phyloP scores from a whole-genome alignment of 2,113 vertebrate species.

The Hippocampus abdominalis region DNA sequence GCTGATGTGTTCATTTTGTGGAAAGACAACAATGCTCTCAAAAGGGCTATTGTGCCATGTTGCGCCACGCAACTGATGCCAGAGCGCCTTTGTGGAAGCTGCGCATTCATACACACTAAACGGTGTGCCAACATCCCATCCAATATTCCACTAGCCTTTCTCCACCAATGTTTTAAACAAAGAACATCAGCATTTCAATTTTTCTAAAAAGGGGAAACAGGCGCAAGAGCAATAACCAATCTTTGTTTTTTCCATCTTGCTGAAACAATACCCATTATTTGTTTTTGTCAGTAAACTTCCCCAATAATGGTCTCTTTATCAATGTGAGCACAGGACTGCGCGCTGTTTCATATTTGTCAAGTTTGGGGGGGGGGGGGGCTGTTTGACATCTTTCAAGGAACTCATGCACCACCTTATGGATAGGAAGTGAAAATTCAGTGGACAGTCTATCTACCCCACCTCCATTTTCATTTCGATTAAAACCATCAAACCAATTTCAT shows the following conservation, averaged over 20 bases:
- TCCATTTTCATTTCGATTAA: background rate
- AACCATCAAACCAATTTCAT: background rate
- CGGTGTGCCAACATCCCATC: slow-evolving; percentile 44
- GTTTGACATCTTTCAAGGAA: background rate
- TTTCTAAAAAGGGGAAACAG: slow-evolving; percentile 9
- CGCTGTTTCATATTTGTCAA: slow-evolving; percentile 9
- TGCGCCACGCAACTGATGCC: slow-evolving; percentile 58
- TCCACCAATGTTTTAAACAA: slow-evolving; percentile 50
- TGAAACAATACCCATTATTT: slow-evolving; percentile 17
- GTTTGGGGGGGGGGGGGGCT: background rate
- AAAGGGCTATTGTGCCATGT: slow-evolving; percentile 49
- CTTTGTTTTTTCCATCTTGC: slow-evolving; percentile 20
- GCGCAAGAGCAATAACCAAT: slow-evolving; percentile 7
- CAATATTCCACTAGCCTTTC: slow-evolving; percentile 52
- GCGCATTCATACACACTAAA: slow-evolving; percentile 43
- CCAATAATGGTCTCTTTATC: slow-evolving; percentile 16
- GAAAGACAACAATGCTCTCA: slow-evolving; percentile 49
- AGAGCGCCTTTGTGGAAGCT: slow-evolving; percentile 49
- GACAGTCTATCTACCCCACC: background rate
- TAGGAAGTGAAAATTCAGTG: slow-evolving; percentile 3
- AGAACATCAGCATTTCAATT: slow-evolving; percentile 43
- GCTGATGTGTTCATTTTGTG: slow-evolving; percentile 44
- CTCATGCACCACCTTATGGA: slow-evolving; percentile 6
- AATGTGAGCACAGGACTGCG: background rate
- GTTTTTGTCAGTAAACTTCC: slow-evolving; percentile 23